Conservation (phyloP, 1,140 invertebrate species). For the Protaetia brevitarsis region DNA sequence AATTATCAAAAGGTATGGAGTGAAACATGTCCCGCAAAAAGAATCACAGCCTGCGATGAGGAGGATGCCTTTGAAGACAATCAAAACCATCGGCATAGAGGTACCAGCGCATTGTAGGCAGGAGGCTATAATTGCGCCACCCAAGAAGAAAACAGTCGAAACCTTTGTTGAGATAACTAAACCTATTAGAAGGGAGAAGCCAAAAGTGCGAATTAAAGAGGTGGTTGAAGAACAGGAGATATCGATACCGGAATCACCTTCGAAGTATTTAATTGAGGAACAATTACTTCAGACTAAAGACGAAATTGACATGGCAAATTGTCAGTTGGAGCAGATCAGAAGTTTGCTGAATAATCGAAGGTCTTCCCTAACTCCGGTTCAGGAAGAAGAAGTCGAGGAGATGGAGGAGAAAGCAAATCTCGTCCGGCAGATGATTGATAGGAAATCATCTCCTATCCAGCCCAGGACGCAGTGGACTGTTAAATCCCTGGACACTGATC, state of each 20-base stretch:
- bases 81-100: slow-evolving; percentile 11
- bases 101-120: neutral
- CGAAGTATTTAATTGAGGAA: neutral
- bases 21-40: neutral
- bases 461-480: slow-evolving; percentile 1
- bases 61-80: neutral
- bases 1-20: neutral
- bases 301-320: neutral
- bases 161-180: neutral
- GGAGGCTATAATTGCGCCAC: neutral
- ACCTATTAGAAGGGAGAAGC: neutral
- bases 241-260: neutral
- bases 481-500: neutral
- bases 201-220: neutral
- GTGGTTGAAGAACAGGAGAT: neutral
- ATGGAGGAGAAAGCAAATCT: neutral
- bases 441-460: neutral
- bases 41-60: neutral
- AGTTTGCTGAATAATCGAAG: neutral
- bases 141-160: neutral
- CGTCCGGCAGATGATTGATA: neutral
- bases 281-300: neutral
- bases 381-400: neutral
- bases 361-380: neutral
- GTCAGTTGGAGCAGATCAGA: slow-evolving; percentile 2